Base-by-base conservation (phyloP, 2,888 invertebrate species). In the Arctia plantaginis region DNA sequence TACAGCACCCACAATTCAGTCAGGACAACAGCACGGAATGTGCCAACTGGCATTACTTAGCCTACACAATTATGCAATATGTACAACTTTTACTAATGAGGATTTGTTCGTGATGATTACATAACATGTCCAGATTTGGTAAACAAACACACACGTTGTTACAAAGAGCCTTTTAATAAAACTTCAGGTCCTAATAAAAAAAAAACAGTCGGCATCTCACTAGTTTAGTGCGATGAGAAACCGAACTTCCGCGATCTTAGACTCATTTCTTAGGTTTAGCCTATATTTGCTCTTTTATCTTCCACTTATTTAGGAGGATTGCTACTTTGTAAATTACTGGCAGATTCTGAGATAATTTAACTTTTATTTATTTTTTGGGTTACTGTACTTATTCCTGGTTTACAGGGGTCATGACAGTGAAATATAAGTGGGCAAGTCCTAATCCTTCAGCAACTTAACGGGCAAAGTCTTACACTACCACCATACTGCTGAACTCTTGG, bases 1-100 rank as follows among this genome's bases (percentile, higher is more conserved):
- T 23, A 23, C 39, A n/a, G 67, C 80, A 64, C 73, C 77, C 72
- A 73, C 72, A 13, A 13, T 3, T 71, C 15, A 41, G 18, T 64
- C 47, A 44, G 39, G 33, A 51, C 68, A 12, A 30, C 62, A 23
- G 18, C 13, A 35, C 41, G 73, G 64, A 44, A 30, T 65, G 55
- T 51, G 71, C 35, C 71, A 44, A 23, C 39, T 69, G 44, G 64
- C 47, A 41, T 6, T 44, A 33, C 47, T 64, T 64, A 65, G 41
- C 71, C 64, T 44, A 71, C 70, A 71, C 64, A 30, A 15, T 64
- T 71, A 33, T 44, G 64, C n/a, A 64, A 71, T 27, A n/a, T 27
- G 20, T 70, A 70, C 47, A 64, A 44, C 64, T 20, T 30, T 41
- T 62, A 62, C 70, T 35, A 65, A 65, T 71, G 47, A 65, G 64